Conservation (phyloP, 2,888 invertebrate genomes). For the Drosophila melanosoma region DNA sequence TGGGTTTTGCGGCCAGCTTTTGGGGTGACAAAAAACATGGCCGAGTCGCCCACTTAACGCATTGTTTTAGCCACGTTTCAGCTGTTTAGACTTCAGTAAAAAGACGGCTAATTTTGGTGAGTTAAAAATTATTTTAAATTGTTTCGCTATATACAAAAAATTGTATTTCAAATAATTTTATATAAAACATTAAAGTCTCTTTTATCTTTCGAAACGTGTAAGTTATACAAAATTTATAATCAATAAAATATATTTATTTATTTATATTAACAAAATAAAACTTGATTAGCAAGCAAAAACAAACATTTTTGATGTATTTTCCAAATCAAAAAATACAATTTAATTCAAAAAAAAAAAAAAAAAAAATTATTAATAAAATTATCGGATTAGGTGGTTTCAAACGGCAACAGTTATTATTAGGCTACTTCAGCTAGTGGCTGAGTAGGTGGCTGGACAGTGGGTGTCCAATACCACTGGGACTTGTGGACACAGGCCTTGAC, state of each 20-base stretch:
- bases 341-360: no score
- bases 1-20: constrained; percentile 41
- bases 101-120: constrained; percentile 35
- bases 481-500: constrained; percentile 65
- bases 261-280: no score
- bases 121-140: not conserved
- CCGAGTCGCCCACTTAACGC: constrained; percentile 59
- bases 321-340: no score
- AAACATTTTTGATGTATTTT: no score
- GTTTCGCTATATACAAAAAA: not conserved
- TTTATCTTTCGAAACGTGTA: no score
- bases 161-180: not conserved
- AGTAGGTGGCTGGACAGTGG: constrained; percentile 71
- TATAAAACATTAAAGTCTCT: no score
- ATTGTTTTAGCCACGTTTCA: constrained; percentile 39
- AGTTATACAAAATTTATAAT: no score
- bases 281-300: no score
- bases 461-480: constrained; percentile 69
- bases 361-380: no score
- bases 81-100: constrained; percentile 38
- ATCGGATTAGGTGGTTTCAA: no score
- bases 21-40: constrained; percentile 50
- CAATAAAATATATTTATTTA: no score
- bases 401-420: not conserved
- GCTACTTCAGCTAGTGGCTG: constrained; percentile 27